Conservation (phyloP, 2,113 vertebrate genomes). For the Narcine bancroftii region DNA sequence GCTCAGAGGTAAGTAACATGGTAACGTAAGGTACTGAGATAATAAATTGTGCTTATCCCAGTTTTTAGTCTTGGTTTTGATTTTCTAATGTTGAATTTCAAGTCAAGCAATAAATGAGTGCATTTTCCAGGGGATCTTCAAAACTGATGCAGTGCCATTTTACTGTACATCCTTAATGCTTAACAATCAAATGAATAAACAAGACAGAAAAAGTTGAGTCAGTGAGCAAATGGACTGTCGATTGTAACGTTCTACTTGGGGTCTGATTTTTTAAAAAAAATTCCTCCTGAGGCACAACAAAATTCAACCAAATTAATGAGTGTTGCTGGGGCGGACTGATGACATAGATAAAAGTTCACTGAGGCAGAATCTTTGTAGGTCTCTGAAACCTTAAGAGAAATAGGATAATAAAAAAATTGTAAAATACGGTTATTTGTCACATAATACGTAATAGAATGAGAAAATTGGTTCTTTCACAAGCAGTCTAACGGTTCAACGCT, state of each 20-base stretch:
- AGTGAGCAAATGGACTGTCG: not conserved
- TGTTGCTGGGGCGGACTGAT: too few species aligned
- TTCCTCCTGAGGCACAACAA: too few species aligned
- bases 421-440: too few species aligned
- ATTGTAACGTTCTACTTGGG: not conserved
- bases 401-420: too few species aligned
- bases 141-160: constrained; percentile 9
- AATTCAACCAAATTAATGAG: not conserved
- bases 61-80: constrained; percentile 18
- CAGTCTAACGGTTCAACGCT: too few species aligned
- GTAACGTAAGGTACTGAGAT: not conserved
- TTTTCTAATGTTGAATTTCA: constrained; percentile 1
- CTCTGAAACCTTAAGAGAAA: not conserved
- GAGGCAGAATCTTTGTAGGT: not conserved
- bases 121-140: constrained; percentile 30
- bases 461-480: too few species aligned
- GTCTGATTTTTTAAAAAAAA: too few species aligned
- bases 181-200: not conserved
- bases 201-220: not conserved
- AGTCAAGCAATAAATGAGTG: constrained; percentile 16
- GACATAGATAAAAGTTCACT: not conserved
- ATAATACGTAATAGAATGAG: too few species aligned
- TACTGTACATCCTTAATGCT: not conserved
- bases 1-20: constrained; percentile 13
- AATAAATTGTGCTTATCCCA: constrained; percentile 19